Conservation (phyloP, 2,797 vertebrate genomes). For the Macropodus opercularis region DNA sequence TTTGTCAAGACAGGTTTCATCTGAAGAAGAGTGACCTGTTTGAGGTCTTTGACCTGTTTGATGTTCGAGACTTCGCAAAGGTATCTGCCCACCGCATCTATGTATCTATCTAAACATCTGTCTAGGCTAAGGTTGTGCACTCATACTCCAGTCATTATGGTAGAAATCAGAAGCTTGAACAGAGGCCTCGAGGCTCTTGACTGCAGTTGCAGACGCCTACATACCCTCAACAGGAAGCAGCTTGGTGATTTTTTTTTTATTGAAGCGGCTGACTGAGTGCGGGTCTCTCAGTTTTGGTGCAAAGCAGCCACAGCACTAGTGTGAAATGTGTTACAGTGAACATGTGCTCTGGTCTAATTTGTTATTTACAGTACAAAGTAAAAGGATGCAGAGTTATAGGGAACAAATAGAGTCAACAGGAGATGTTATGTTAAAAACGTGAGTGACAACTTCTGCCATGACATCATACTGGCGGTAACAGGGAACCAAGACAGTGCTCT, state of each 20-base stretch:
- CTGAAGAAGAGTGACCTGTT: slow-evolving; percentile 89
- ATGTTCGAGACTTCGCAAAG: slow-evolving; percentile 92
- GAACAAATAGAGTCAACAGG: slow-evolving; percentile 12
- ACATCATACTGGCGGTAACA: too few relatives aligned
- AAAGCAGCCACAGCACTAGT: not conserved
- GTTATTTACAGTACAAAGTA: slow-evolving; percentile 5
- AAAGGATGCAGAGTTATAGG: slow-evolving; percentile 21
- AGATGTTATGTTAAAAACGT: too few relatives aligned
- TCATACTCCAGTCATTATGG: not conserved
- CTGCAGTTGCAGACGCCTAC: slow-evolving; percentile 65
- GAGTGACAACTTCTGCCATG: too few relatives aligned
- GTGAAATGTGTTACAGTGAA: not conserved
- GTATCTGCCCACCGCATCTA: slow-evolving; percentile 59
- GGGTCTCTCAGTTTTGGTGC: slow-evolving; percentile 53
- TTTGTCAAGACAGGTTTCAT: slow-evolving; percentile 86
- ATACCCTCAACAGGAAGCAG: slow-evolving; percentile 61
- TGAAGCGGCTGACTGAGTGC: slow-evolving; percentile 24
- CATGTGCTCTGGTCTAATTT: slow-evolving; percentile 10
- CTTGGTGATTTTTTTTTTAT: slow-evolving; percentile 41
- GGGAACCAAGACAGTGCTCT: too few relatives aligned
- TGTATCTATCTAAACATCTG: not conserved
- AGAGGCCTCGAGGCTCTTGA: not conserved
- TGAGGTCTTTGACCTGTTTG: slow-evolving; percentile 92
- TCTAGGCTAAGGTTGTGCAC: not conserved
- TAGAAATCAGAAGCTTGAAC: slow-evolving; percentile 14